Evolutionary conservation across 2,113 vertebrate genomes (phyloP).

Genomic region (Podocnemis expansa): DNA sequence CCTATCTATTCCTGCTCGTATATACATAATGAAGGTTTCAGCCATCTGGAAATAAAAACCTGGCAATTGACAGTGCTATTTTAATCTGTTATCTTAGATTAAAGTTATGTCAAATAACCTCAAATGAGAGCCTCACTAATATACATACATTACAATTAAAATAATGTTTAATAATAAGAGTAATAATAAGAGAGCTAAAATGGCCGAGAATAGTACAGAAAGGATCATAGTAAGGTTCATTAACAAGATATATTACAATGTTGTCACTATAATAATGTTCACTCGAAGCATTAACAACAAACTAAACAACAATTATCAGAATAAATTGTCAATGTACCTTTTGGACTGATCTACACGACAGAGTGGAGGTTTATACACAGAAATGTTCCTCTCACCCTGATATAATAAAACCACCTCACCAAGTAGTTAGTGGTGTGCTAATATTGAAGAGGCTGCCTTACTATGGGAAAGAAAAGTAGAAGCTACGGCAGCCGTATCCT

Average conservation of each 20-base stretch:
- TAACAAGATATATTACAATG: background rate
- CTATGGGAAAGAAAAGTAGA: too few species aligned
- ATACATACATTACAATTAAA: background rate
- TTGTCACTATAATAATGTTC: accelerated
- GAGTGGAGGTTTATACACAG: too few species aligned
- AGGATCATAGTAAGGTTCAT: background rate
- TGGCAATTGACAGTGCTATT: background rate
- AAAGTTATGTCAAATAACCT: background rate
- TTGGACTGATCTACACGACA: background rate
- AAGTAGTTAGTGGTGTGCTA: too few species aligned
- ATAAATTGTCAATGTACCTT: background rate
- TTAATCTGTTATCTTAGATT: background rate
- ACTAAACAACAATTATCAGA: background rate
- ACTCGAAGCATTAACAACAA: background rate
- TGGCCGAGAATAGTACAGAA: accelerated
- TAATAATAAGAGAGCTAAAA: background rate
- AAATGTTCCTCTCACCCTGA: too few species aligned
- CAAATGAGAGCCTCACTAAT: background rate
- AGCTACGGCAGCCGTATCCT: too few species aligned
- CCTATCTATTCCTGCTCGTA: background rate
- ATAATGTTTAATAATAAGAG: accelerated
- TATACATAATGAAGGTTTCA: background rate
- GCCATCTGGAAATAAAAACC: accelerated
- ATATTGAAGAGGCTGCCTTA: too few species aligned
- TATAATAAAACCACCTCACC: too few species aligned